Evolutionary conservation across 2,888 invertebrate genomes (phyloP).

Genomic region (Andrena marginata): DNA sequence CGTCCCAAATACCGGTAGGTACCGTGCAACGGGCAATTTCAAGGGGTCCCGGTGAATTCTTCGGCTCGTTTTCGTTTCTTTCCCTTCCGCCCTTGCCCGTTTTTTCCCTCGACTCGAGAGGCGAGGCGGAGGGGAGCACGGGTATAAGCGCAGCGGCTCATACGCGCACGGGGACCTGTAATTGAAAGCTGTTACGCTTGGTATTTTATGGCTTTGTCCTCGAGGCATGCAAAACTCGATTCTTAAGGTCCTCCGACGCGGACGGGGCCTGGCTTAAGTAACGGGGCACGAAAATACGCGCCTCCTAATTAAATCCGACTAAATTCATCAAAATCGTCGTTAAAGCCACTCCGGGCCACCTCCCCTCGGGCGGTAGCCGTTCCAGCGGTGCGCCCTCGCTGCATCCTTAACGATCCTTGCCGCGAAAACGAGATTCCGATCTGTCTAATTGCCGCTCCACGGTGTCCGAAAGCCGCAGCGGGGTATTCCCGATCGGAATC

Average conservation of each 20-base stretch:
- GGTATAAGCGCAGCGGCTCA: slow-evolving; percentile 58
- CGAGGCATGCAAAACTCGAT: slow-evolving; percentile 82
- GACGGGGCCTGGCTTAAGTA: slow-evolving; percentile 63
- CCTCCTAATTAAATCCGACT: slow-evolving; percentile 80
- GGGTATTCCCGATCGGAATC: slow-evolving; percentile 58
- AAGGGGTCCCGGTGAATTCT: slow-evolving; percentile 56
- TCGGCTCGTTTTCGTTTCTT: slow-evolving; percentile 50
- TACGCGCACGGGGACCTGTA: slow-evolving; percentile 77
- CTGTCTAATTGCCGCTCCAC: slow-evolving; percentile 71
- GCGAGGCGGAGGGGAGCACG: slow-evolving; percentile 21
- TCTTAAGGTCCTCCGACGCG: slow-evolving; percentile 73
- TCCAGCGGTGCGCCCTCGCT: slow-evolving; percentile 9
- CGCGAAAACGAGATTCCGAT: slow-evolving; percentile 73
- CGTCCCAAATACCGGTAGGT: slow-evolving; percentile 16
- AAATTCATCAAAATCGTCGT: slow-evolving; percentile 80
- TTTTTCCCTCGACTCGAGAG: slow-evolving; percentile 32
- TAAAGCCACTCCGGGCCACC: slow-evolving; percentile 62
- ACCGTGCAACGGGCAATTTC: slow-evolving; percentile 51
- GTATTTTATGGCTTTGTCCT: slow-evolving; percentile 82
- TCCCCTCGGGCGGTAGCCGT: slow-evolving; percentile 48
- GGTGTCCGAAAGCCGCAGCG: slow-evolving; percentile 58
- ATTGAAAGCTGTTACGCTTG: slow-evolving; percentile 84
- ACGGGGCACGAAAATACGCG: slow-evolving; percentile 76
- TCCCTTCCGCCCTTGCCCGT: slow-evolving; percentile 14
- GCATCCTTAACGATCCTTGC: slow-evolving; percentile 67